Conservation (phyloP, 2,888 invertebrate genomes). For the Cremastinae sp. region DNA sequence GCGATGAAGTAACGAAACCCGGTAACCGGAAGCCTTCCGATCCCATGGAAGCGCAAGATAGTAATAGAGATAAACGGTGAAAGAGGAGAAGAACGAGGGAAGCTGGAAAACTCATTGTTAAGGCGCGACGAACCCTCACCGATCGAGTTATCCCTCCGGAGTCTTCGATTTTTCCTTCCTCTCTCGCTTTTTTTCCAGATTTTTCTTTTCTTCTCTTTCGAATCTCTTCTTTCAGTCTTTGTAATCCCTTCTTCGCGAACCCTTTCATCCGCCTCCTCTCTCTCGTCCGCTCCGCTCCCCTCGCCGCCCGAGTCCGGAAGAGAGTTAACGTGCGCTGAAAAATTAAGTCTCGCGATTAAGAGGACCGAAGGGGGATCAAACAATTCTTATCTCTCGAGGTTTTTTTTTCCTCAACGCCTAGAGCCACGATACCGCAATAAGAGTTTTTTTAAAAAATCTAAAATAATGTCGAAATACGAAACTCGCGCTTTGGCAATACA, state of each 20-base stretch:
- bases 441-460: too few relatives aligned
- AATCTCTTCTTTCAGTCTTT: background rate
- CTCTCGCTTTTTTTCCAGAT: constrained; percentile 17
- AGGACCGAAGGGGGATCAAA: too few relatives aligned
- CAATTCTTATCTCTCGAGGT: too few relatives aligned
- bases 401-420: too few relatives aligned
- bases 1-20: constrained; percentile 13
- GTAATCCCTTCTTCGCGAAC: background rate
- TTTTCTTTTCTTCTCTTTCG: constrained; percentile 8
- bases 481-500: too few relatives aligned
- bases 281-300: too few relatives aligned
- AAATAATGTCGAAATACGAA: too few relatives aligned
- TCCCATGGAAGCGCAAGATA: constrained; percentile 2
- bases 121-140: constrained; percentile 36
- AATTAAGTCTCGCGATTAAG: too few relatives aligned
- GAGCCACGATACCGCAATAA: too few relatives aligned
- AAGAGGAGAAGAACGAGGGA: constrained; percentile 1
- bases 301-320: too few relatives aligned
- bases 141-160: constrained; percentile 49
- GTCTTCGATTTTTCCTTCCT: constrained; percentile 54
- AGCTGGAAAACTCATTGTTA: constrained; percentile 50
- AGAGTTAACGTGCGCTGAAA: too few relatives aligned
- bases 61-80: constrained; percentile 16
- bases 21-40: constrained; percentile 21
- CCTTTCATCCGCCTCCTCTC: too few relatives aligned